These are phyloP conservation scores for Camponotus vicinus DNA, from an alignment of 1,140 invertebrate genomes.

Conservation along the genomic window DNA sequence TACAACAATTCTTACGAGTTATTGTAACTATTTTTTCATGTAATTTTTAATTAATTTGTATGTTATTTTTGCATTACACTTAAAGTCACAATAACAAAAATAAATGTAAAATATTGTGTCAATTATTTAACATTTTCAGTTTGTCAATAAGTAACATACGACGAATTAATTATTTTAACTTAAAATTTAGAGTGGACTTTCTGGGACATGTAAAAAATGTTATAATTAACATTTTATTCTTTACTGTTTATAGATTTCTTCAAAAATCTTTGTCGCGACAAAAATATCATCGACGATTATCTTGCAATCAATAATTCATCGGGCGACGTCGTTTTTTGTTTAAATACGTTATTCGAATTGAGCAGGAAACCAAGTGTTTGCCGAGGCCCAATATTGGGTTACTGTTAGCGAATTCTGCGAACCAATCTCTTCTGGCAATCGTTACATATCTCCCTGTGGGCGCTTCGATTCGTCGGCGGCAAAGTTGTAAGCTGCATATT, in stretches of 20 bases:
- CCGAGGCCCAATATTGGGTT: conserved; percentile 55
- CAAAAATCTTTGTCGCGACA: background rate
- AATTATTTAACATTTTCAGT: too few relatives aligned
- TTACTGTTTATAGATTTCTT: background rate
- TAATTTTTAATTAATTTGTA: too few relatives aligned
- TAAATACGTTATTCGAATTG: conserved; percentile 57
- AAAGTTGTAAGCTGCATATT: conserved; percentile 72
- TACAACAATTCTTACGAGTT: too few relatives aligned
- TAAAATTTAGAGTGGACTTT: too few relatives aligned
- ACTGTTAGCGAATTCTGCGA: conserved; percentile 41
- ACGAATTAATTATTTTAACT: too few relatives aligned
- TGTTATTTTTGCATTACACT: too few relatives aligned
- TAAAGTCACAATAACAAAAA: too few relatives aligned
- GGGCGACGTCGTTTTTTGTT: conserved; percentile 44
- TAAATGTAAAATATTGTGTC: too few relatives aligned
- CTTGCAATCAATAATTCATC: conserved; percentile 1
- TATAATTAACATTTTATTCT: too few relatives aligned
- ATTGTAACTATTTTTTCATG: too few relatives aligned
- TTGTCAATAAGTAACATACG: too few relatives aligned
- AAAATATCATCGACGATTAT: conserved; percentile 44
- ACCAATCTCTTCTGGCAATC: conserved; percentile 59
- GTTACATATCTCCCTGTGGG: conserved; percentile 63
- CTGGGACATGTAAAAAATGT: too few relatives aligned
- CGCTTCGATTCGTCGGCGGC: conserved; percentile 53
- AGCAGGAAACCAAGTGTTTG: conserved; percentile 43